A percentile compares a stretch with the other conserved stretches of the same genome.
Conservation (phyloP, 1,140 invertebrate genomes). For the Mizuhopecten yessoensis region DNA sequence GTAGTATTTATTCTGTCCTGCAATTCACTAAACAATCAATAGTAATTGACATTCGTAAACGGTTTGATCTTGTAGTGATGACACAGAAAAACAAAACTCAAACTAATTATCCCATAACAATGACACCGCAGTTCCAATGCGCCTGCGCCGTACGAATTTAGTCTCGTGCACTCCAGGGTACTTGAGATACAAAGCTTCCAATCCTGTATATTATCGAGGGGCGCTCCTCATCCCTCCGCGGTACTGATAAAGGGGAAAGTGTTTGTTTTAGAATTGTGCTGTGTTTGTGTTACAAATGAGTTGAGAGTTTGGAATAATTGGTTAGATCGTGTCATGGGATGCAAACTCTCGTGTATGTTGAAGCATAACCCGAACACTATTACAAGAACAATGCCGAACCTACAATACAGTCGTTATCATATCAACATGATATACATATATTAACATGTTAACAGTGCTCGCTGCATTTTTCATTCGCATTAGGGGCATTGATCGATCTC, state of each 20-base stretch:
- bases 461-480: not conserved
- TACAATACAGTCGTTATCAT: not conserved
- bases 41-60: not conserved
- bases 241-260: not conserved
- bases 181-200: not conserved
- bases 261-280: not conserved
- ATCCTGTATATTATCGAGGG: constrained; percentile 5
- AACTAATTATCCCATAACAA: constrained; percentile 8
- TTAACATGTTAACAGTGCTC: not conserved
- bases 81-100: not conserved
- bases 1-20: not conserved
- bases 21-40: not conserved
- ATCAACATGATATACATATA: not conserved
- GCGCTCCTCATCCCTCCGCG: not conserved
- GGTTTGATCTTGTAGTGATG: constrained; percentile 10
- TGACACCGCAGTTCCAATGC: not conserved
- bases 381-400: too few species aligned
- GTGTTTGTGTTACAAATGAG: constrained; percentile 8
- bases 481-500: not conserved
- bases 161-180: not conserved
- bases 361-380: not conserved
- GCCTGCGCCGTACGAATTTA: not conserved
- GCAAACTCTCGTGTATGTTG: not conserved
- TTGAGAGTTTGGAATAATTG: constrained; percentile 9
- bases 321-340: not conserved